Percentiles rank a stretch among this genome's conserved stretches.
phyloP scores from a whole-genome alignment of 2,113 vertebrate genomes.

The Zosterops pallidus region DNA sequence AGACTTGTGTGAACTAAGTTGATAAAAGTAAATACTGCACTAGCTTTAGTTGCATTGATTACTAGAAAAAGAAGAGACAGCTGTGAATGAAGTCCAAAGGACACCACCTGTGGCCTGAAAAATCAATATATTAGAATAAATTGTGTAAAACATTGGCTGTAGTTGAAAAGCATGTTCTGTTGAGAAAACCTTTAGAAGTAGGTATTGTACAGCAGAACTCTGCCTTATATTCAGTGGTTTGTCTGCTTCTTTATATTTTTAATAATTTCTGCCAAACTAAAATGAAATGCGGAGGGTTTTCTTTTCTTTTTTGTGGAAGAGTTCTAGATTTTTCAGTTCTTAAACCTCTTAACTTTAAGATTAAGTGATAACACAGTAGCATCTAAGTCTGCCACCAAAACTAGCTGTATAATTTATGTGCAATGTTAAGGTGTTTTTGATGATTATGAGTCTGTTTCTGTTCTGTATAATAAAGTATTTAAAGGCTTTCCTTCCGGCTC shows the following conservation, averaged over 20 bases:
- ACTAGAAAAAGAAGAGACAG: background rate
- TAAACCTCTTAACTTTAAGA: background rate
- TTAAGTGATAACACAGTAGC: background rate
- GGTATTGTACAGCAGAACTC: background rate
- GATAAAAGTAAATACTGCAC: background rate
- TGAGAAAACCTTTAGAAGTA: background rate
- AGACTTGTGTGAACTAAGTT: background rate
- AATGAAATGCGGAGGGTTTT: background rate
- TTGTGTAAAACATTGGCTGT: background rate
- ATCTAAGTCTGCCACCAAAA: background rate
- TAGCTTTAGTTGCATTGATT: background rate
- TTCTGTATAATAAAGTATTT: background rate
- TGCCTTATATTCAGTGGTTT: background rate
- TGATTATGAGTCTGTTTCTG: background rate
- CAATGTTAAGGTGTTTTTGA: background rate
- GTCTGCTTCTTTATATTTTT: background rate
- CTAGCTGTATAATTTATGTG: background rate
- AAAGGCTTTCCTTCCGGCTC: background rate
- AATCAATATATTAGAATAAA: slow-evolving; percentile 15
- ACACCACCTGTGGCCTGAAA: background rate
- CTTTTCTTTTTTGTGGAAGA: background rate
- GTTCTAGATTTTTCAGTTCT: background rate
- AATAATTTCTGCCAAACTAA: background rate
- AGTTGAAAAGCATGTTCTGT: background rate
- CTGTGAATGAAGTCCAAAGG: background rate